These are phyloP conservation scores for Babyrousa celebensis DNA, from an alignment of 2,797 vertebrate species.

Conservation along the genomic window DNA sequence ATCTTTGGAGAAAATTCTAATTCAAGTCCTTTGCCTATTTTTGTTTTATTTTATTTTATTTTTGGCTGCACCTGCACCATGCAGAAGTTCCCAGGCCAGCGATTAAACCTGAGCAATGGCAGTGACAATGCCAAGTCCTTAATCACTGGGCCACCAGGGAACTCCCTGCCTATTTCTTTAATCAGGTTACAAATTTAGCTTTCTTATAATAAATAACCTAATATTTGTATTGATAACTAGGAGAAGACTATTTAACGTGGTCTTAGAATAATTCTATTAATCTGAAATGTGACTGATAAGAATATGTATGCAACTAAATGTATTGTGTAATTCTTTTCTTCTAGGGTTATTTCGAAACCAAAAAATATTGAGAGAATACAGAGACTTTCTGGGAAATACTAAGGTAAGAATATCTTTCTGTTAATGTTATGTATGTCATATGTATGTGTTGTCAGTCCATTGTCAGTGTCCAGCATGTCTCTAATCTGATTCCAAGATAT, in stretches of 20 bases:
- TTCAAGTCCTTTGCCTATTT: neutral
- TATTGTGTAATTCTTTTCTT: conserved; percentile 67
- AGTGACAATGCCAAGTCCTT: no score
- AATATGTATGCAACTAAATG: conserved; percentile 30
- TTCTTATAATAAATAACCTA: conserved; percentile 43
- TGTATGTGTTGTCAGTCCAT: neutral
- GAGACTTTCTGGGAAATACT: conserved; percentile 98
- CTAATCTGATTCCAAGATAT: conserved; percentile 27
- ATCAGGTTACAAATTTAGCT: conserved; percentile 37
- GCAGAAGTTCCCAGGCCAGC: no score
- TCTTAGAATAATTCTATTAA: conserved; percentile 46
- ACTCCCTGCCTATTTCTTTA: neutral
- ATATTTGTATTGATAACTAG: conserved; percentile 59
- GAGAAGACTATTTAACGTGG: conserved; percentile 24
- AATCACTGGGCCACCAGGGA: no score
- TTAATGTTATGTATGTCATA: neutral
- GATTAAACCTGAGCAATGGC: no score
- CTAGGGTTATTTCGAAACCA: conserved; percentile 97
- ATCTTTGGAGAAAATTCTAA: neutral
- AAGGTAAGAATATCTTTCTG: conserved; percentile 93
- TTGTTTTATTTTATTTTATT: no score
- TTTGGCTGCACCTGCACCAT: no score
- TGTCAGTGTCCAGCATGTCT: conserved; percentile 47
- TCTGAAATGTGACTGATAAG: conserved; percentile 59
- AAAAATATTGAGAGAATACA: conserved; percentile 97